phyloP scores from a whole-genome alignment of 2,113 vertebrate genomes.

The Platysteira castanea region DNA sequence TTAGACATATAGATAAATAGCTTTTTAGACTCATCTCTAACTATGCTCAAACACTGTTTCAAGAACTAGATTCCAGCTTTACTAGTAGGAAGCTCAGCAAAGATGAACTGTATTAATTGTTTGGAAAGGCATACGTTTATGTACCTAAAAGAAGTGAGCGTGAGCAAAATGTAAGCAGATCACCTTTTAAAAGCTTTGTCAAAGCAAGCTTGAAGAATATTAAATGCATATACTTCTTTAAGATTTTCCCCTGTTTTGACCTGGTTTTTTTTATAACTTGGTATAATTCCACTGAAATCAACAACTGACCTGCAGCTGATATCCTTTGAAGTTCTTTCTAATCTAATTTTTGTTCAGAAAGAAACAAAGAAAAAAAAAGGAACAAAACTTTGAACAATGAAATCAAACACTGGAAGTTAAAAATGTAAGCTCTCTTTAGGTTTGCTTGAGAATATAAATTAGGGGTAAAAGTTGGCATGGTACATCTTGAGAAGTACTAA shows the following conservation, averaged over 20 bases:
- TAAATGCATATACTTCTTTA: not conserved
- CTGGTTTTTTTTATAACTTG: not conserved
- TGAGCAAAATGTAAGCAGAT: constrained; percentile 50
- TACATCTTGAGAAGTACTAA: not conserved
- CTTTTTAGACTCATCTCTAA: not conserved
- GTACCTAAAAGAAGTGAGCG: not conserved
- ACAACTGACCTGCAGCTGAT: not conserved
- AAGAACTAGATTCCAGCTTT: constrained; percentile 19
- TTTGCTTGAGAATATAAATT: not conserved
- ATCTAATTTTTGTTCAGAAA: constrained; percentile 3
- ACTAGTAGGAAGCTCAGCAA: not conserved
- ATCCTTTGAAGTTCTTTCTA: constrained; percentile 18
- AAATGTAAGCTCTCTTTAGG: constrained; percentile 2
- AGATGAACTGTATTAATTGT: constrained; percentile 31
- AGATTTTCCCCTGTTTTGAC: not conserved
- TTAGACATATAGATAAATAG: constrained; percentile 46
- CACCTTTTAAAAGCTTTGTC: constrained; percentile 45
- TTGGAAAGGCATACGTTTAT: not conserved
- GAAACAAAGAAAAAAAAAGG: not conserved
- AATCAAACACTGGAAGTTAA: constrained; percentile 6
- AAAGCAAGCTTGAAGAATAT: constrained; percentile 47
- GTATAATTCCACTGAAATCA: constrained; percentile 18
- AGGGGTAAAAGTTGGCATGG: not conserved
- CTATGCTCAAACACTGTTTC: constrained; percentile 9
- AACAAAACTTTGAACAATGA: constrained; percentile 18